Conservation (phyloP, 2,888 invertebrate species). For the Orchesellides sinensis region DNA sequence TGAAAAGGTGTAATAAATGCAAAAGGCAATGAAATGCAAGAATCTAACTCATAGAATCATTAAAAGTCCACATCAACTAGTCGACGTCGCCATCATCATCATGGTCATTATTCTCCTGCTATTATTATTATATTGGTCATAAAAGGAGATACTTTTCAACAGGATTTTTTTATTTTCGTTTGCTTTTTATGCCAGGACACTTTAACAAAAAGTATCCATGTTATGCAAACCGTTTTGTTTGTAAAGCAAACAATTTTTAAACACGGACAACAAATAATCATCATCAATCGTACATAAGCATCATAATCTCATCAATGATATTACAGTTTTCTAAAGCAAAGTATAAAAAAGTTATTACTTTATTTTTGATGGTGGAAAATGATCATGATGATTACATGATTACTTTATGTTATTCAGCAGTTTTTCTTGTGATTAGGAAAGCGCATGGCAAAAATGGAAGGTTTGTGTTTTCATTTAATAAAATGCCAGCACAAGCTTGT, state of each 20-base stretch:
- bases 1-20: too few species aligned
- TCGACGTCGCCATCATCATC: not conserved
- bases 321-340: not conserved
- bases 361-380: too few species aligned
- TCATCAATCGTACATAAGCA: not conserved
- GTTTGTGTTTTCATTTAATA: not conserved
- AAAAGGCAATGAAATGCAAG: too few species aligned
- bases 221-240: not conserved
- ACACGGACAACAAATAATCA: not conserved
- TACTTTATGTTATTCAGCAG: not conserved
- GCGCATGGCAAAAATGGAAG: not conserved
- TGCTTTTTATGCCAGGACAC: not conserved
- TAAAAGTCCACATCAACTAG: not conserved
- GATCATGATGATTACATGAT: too few species aligned
- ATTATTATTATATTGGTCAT: constrained; percentile 27
- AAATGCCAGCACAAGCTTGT: not conserved
- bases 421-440: not conserved
- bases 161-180: not conserved
- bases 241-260: not conserved
- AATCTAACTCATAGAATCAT: too few species aligned
- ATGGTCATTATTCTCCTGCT: constrained; percentile 12
- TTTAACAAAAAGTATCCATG: not conserved
- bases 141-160: constrained; percentile 48
- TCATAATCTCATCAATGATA: not conserved
- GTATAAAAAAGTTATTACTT: not conserved